Conservation (phyloP, 2,113 vertebrate species). For the Daphoenositta chrysoptera region DNA sequence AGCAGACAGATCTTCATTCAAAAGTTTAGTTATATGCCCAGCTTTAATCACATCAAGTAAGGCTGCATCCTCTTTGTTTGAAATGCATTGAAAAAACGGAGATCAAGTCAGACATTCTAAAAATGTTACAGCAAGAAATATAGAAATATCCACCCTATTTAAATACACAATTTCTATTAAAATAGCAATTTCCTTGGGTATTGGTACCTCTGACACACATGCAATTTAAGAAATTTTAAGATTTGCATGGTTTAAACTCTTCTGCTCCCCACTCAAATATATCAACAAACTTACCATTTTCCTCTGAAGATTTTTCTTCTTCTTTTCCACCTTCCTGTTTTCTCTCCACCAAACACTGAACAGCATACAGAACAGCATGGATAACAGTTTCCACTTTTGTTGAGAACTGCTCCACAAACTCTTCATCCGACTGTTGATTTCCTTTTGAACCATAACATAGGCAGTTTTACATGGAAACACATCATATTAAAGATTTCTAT, state of each 20-base stretch:
- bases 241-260: background rate
- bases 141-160: background rate
- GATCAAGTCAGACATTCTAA: background rate
- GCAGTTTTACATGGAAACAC: background rate
- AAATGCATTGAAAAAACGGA: background rate
- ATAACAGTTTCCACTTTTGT: constrained; percentile 83
- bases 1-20: constrained; percentile 83
- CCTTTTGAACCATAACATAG: constrained; percentile 41
- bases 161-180: background rate
- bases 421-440: constrained; percentile 58
- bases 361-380: constrained; percentile 80
- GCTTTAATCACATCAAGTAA: constrained; percentile 76
- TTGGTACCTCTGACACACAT: background rate
- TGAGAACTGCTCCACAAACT: constrained; percentile 81
- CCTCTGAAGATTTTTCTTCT: constrained; percentile 5
- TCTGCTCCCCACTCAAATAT: background rate
- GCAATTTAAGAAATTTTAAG: background rate
- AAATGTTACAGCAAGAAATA: background rate
- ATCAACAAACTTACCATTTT: constrained; percentile 49
- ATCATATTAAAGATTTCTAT: background rate
- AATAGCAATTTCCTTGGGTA: background rate
- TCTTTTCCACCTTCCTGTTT: constrained; percentile 55
- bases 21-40: constrained; percentile 83
- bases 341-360: constrained; percentile 86
- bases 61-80: constrained; percentile 52